These are phyloP conservation scores for Camponotus fellah DNA, from an alignment of 2,888 invertebrate species.

Conservation along the genomic window DNA sequence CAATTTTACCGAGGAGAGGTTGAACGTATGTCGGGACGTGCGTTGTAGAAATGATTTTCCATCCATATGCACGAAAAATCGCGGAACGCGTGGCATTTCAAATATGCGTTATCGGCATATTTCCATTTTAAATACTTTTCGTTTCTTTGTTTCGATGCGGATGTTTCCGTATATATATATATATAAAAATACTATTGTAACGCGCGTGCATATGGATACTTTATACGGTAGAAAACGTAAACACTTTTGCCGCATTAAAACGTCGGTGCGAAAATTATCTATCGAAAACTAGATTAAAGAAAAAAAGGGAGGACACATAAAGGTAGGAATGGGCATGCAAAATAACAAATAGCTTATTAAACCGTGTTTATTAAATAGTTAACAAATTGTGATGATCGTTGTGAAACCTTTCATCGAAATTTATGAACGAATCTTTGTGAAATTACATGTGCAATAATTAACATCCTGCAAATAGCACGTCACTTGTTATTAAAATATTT, in stretches of 20 bases:
- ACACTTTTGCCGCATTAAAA: slow-evolving; percentile 29
- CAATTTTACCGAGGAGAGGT: slow-evolving; percentile 74
- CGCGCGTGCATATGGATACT: slow-evolving; percentile 55
- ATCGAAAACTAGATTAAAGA: slow-evolving; percentile 56
- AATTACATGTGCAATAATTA: not conserved
- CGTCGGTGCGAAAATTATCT: slow-evolving; percentile 38
- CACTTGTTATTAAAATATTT: not conserved
- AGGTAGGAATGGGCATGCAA: slow-evolving; percentile 73
- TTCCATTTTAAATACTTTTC: slow-evolving; percentile 40
- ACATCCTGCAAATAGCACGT: not conserved
- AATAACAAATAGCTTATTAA: not conserved
- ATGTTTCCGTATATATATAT: slow-evolving; percentile 34
- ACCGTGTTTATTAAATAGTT: not conserved
- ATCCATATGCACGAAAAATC: slow-evolving; percentile 72
- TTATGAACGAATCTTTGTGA: not conserved
- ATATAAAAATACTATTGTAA: slow-evolving; percentile 28
- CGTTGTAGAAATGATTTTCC: slow-evolving; percentile 57
- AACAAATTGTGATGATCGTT: not conserved
- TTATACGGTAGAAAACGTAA: slow-evolving; percentile 28
- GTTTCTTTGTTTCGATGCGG: slow-evolving; percentile 21
- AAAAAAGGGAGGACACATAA: slow-evolving; percentile 13
- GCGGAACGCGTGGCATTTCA: slow-evolving; percentile 21
- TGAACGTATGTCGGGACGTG: slow-evolving; percentile 75
- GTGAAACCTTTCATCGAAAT: not conserved
- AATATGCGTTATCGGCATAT: slow-evolving; percentile 55